Evolutionary conservation across 2,113 vertebrate species (phyloP), one percentile per base, ranked within the genome.

Genomic region (Lasiurus cinereus): DNA sequence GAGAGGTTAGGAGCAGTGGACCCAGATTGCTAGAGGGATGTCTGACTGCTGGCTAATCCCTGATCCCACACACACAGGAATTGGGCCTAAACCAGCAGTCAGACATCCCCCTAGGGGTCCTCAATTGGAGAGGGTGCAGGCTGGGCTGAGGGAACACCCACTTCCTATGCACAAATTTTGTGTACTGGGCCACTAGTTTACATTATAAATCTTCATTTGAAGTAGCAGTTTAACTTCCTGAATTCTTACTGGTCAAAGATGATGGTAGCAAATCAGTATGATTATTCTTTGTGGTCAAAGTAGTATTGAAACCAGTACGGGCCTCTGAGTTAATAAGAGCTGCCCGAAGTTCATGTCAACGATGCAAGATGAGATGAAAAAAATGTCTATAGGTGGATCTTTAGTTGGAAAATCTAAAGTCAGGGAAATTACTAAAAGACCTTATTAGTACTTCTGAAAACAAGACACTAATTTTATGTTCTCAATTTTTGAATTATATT

Each of bases 401-500:
- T 85, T n/a, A 78, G 2, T 59, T 46, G 67, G 62, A 94, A 92
- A 95, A 93, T 86, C 31, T 82, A 84, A 90, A 90, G 70, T 91
- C 88, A 91, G 14, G 78, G 43, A 94, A 90, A 92, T 94, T 83
- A 78, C 52, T 85, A 74, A 76, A 90, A 96, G 88, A 36, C 31
- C 24, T 67, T 84, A 73, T 78, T 54, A 52, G 83, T 90, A 64
- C 62, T 92, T 93, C 82, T 92, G 95, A 96, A 96, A 96, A 92
- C 59, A 95, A 94, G 87, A 90, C 56, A 84, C 64, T 96, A 91
- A 95, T 96, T 96, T 94, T 92, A 96, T 93, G 48, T 96, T 95
- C 80, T 93, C 52, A 90, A 31, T 91, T 80, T 95, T 73, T 66
- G 19, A 90, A 92, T 95, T 96, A 82, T 18, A 85, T 66, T 93